phyloP scores from a whole-genome alignment of 2,888 invertebrate genomes.

The Aspidiotus destructor region DNA sequence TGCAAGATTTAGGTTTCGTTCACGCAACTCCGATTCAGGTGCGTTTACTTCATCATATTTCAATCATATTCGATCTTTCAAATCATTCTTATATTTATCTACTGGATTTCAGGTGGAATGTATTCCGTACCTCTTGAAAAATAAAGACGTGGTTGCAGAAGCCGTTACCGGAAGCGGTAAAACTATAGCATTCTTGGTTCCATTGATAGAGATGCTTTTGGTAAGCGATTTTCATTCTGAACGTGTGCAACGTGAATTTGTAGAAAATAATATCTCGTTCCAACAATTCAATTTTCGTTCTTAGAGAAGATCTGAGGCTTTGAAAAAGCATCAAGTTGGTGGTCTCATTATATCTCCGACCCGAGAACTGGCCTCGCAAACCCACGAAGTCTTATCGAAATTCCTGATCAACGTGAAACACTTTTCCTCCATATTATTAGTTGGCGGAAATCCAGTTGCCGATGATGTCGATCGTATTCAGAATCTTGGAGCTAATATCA shows the following conservation, averaged over 20 bases:
- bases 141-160: constrained; percentile 95
- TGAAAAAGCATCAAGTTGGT: constrained; percentile 68
- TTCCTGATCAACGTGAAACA: constrained; percentile 45
- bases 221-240: constrained; percentile 38
- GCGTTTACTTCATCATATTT: background rate
- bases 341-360: constrained; percentile 91
- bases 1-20: constrained; percentile 33
- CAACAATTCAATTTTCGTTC: constrained; percentile 40
- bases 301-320: constrained; percentile 51
- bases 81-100: background rate
- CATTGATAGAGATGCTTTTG: constrained; percentile 73
- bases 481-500: constrained; percentile 65
- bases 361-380: constrained; percentile 87
- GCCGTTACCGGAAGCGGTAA: constrained; percentile 99
- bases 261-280: background rate
- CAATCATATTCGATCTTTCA: background rate
- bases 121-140: constrained; percentile 53
- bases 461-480: constrained; percentile 60
- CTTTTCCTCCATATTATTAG: constrained; percentile 54
- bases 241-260: background rate
- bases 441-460: constrained; percentile 76
- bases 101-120: constrained; percentile 40
- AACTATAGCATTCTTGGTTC: constrained; percentile 90
- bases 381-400: constrained; percentile 53
- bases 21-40: constrained; percentile 36